Conservation (phyloP, 1,140 invertebrate genomes). For the Pollicipes pollicipes region DNA sequence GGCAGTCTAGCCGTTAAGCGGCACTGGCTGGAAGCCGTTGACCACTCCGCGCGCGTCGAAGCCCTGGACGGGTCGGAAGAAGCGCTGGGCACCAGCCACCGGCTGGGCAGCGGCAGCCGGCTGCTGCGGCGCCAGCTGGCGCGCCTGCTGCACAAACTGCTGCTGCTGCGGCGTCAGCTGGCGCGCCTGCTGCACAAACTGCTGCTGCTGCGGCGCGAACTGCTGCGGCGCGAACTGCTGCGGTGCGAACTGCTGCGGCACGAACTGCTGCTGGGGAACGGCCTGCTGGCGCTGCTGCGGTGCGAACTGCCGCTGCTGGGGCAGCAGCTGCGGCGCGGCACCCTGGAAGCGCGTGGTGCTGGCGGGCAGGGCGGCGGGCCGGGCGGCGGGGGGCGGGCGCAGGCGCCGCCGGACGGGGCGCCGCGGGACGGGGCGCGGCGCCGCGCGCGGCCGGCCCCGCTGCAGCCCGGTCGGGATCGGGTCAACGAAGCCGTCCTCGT, state of each 20-base stretch:
- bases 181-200: constrained; percentile 8
- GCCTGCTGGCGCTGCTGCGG: constrained; percentile 6
- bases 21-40: neutral
- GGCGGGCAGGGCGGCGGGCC: neutral
- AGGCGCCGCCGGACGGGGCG: constrained; percentile 10
- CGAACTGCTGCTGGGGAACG: constrained; percentile 9
- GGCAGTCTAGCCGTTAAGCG: no score
- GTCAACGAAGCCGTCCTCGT: constrained; percentile 14
- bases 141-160: constrained; percentile 8
- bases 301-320: constrained; percentile 12
- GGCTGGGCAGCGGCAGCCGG: no score
- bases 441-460: constrained; percentile 6
- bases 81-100: no score
- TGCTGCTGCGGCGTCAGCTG: constrained; percentile 2
- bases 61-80: neutral
- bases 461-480: constrained; percentile 6
- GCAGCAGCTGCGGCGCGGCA: constrained; percentile 3
- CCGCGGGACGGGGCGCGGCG: constrained; percentile 11
- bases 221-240: constrained; percentile 12
- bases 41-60: neutral
- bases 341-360: constrained; percentile 6
- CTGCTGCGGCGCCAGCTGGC: neutral
- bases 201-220: constrained; percentile 12
- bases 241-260: constrained; percentile 12
- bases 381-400: constrained; percentile 3